Evolutionary conservation across 2,113 vertebrate species (phyloP), one percentile per base, ranked within the genome.

Genomic region (Rhynchopsitta pachyrhyncha): DNA sequence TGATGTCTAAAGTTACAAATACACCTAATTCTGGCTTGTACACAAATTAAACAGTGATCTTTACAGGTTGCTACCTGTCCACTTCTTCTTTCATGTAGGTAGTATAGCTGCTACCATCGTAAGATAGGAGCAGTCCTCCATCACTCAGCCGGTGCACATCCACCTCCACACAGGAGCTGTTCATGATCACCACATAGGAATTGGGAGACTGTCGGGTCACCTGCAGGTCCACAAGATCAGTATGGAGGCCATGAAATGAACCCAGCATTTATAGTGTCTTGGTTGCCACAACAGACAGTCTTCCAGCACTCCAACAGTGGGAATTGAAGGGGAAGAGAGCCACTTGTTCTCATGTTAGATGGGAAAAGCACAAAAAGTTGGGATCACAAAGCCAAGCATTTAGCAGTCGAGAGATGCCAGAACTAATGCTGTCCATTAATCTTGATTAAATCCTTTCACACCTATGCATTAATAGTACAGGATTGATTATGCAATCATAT

Each of bases 11-110:
- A 62, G 29, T 11, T n/a, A 33, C 50, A 57, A 47, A 37, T 2
- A 67, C 64, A 42, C 20, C n/a, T 49, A 6, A 6, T 35, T 69
- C 11, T 42, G 79, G 20, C 23, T 28, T 24, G 17, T 16, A 20
- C 12, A 18, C 3, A 37, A 81, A 28, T 23, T 19, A 27, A 71
- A 39, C 11, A 22, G 4, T 6, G 27, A 63, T 17, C 25, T 78
- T 46, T 3, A 18, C 8, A 47, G 50, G n/a, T 6, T 53, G 15
- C 31, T 93, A 99, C 99, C 99, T 98, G 97, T 99, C 99, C 55
- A 99, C 99, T 95, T 99, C 99, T 69, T 99, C 99, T 70, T 99
- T 99, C 99, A 99, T 99, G 98, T 99, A 99, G 2, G 99, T 99
- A n/a, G 99, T 99, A 62, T 99, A 99, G 98, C 99, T 99, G 98